Percentiles rank a stretch among this genome's conserved stretches.
Conservation (phyloP, 2,888 invertebrate genomes). For the Harpagoxenus sublaevis region DNA sequence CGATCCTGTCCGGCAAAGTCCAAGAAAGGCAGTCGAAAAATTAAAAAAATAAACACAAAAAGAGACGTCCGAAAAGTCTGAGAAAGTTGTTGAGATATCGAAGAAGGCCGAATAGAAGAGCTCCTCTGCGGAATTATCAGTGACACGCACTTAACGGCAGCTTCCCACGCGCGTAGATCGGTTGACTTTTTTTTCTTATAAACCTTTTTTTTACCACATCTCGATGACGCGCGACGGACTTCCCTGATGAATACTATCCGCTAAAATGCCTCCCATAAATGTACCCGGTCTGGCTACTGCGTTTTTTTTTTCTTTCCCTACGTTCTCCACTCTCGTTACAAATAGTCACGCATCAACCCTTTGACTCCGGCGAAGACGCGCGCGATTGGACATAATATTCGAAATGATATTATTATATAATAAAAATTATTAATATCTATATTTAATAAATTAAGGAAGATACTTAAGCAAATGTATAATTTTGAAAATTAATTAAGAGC, state of each 20-base stretch:
- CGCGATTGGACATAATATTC: not conserved
- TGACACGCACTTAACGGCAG: conserved; percentile 12
- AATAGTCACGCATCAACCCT: not conserved
- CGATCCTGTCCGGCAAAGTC: not conserved
- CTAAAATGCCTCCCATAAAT: conserved; percentile 62
- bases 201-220: conserved; percentile 39
- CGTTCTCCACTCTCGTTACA: not conserved
- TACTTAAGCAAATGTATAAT: not conserved
- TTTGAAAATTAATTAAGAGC: not conserved
- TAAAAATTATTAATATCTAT: not conserved
- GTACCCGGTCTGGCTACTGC: conserved; percentile 49
- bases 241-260: conserved; percentile 68
- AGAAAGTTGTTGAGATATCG: not conserved
- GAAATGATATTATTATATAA: not conserved
- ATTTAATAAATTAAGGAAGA: not conserved
- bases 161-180: conserved; percentile 65
- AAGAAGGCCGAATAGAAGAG: not conserved
- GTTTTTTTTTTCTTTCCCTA: conserved; percentile 43
- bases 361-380: not conserved
- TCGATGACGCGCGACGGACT: conserved; percentile 56
- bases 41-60: not conserved
- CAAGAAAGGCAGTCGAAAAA: not conserved
- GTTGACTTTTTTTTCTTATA: conserved; percentile 56
- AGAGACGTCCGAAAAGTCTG: not conserved
- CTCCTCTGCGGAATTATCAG: not conserved